phyloP scores from a whole-genome alignment of 1,140 invertebrate species.

The Drosophila arizonae region DNA sequence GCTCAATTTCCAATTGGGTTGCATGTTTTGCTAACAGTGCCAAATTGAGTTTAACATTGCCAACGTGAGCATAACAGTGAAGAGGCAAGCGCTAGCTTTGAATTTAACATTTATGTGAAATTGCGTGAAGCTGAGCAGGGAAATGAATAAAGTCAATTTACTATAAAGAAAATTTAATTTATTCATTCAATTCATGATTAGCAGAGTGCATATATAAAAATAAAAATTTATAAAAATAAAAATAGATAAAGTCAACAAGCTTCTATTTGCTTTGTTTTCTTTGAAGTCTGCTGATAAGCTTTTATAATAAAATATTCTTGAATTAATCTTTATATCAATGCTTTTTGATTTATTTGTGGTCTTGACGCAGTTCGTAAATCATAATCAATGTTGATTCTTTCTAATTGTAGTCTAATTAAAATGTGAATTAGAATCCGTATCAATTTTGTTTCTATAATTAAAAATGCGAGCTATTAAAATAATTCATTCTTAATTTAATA shows the following conservation, averaged over 20 bases:
- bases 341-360: conserved; percentile 21
- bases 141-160: too few relatives aligned
- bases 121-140: too few relatives aligned
- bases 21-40: conserved; percentile 19
- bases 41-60: conserved; percentile 15
- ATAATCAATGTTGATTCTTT: conserved; percentile 21
- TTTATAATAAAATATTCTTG: neutral
- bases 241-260: neutral
- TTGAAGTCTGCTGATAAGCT: conserved; percentile 22
- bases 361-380: conserved; percentile 45
- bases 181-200: too few relatives aligned
- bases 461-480: conserved; percentile 1
- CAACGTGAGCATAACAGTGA: conserved; percentile 18
- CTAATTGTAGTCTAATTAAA: conserved; percentile 47
- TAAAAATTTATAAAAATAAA: too few relatives aligned
- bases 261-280: neutral
- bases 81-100: neutral
- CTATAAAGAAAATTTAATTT: too few relatives aligned
- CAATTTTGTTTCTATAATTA: conserved; percentile 7
- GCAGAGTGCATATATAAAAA: too few relatives aligned
- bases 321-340: conserved; percentile 27
- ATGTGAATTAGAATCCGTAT: conserved; percentile 21
- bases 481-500: neutral
- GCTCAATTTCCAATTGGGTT: conserved; percentile 27
- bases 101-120: neutral